These are phyloP conservation scores for Leptinotarsa undecemlineata DNA, from an alignment of 1,140 invertebrate species.

Conservation along the genomic window DNA sequence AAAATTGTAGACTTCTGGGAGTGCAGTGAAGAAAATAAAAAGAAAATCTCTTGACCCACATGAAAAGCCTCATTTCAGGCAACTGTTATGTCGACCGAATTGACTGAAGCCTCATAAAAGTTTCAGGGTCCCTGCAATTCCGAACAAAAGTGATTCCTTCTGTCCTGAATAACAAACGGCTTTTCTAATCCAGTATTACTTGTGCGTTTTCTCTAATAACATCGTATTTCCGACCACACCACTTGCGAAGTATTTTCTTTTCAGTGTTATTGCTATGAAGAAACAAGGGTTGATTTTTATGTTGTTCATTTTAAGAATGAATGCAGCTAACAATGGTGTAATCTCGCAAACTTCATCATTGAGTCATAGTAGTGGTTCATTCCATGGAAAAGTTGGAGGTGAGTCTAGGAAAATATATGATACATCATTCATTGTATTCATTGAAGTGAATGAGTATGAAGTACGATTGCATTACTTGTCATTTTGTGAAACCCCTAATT, in stretches of 20 bases:
- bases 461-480: too few species aligned
- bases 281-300: background rate
- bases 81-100: background rate
- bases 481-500: too few species aligned
- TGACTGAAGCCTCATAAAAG: background rate
- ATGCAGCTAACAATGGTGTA: background rate
- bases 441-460: too few species aligned
- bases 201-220: conserved; percentile 9
- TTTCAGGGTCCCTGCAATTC: background rate
- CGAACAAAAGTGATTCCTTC: conserved; percentile 20
- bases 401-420: too few species aligned
- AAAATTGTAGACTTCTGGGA: too few species aligned
- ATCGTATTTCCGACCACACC: background rate
- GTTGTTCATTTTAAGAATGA: background rate
- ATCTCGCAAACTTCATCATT: too few species aligned
- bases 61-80: background rate
- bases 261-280: background rate
- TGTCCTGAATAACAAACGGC: conserved; percentile 16
- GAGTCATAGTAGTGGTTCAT: too few species aligned
- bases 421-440: too few species aligned
- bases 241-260: background rate
- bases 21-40: too few species aligned
- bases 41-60: too few species aligned
- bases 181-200: conserved; percentile 5
- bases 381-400: too few species aligned